phyloP scores from a whole-genome alignment of 2,888 invertebrate species.

The Pediacus dermestoides region DNA sequence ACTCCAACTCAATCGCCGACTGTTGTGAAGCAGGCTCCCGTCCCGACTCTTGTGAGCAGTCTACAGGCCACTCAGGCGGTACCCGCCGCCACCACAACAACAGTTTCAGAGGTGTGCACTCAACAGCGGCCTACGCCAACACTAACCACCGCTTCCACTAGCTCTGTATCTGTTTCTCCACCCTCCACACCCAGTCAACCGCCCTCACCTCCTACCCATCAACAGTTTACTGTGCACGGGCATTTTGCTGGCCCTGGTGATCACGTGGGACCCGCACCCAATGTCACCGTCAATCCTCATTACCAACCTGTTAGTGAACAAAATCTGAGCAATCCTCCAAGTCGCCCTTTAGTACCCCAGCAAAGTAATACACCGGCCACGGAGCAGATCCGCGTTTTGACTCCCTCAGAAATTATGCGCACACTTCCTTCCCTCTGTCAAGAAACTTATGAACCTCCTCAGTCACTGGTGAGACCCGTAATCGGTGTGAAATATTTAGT shows the following conservation, averaged over 20 bases:
- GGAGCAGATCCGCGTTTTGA: constrained; percentile 84
- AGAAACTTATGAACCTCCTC: constrained; percentile 63
- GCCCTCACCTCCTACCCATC: constrained; percentile 44
- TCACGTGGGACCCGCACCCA: constrained; percentile 62
- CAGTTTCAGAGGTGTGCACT: constrained; percentile 47
- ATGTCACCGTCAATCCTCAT: constrained; percentile 65
- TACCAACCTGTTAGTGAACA: constrained; percentile 41
- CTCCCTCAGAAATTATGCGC: constrained; percentile 87
- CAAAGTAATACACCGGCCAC: constrained; percentile 41
- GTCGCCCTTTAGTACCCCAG: constrained; percentile 9
- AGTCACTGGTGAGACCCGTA: constrained; percentile 48
- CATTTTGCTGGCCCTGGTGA: constrained; percentile 50
- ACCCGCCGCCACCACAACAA: constrained; percentile 41
- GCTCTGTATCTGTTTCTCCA: constrained; percentile 41
- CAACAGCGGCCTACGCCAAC: constrained; percentile 38
- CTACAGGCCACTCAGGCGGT: constrained; percentile 27
- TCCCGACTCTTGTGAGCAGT: constrained; percentile 29
- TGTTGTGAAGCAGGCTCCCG: constrained; percentile 24
- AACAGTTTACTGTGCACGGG: constrained; percentile 50
- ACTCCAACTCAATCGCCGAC: constrained; percentile 42
- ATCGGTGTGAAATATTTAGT: constrained; percentile 32
- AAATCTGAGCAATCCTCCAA: constrained; percentile 9
- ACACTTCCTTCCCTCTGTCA: constrained; percentile 81
- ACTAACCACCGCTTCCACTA: constrained; percentile 46
- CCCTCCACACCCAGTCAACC: constrained; percentile 25